Evolutionary conservation across 2,113 vertebrate species (phyloP).

Genomic region (Bufo bufo): DNA sequence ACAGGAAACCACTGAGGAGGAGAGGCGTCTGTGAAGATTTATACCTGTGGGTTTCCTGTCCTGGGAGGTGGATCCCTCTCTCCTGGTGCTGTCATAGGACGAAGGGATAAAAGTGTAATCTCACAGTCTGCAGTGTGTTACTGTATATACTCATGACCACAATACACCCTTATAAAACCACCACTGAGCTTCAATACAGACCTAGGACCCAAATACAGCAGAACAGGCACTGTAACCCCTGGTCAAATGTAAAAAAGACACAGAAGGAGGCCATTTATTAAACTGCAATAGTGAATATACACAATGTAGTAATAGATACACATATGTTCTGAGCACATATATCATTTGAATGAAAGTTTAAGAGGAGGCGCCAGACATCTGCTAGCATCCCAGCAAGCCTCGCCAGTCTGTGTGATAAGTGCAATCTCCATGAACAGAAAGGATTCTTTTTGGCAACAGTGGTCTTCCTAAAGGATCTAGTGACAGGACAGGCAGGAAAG

Average conservation of each 20-base stretch:
- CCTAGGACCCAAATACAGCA: neutral
- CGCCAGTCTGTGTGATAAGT: neutral
- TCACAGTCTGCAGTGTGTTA: no score
- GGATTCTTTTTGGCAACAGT: neutral
- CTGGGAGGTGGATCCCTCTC: no score
- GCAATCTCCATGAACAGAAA: neutral
- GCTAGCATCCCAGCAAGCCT: neutral
- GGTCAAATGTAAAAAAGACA: neutral
- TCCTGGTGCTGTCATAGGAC: no score
- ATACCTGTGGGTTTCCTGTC: no score
- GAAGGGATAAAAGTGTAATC: no score
- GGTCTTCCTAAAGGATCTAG: neutral
- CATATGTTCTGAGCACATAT: neutral
- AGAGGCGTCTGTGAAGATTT: no score
- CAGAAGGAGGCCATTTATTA: conserved; percentile 6
- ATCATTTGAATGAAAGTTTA: neutral
- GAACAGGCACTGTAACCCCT: neutral
- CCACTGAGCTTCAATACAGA: no score
- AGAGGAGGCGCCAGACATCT: neutral
- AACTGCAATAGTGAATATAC: neutral
- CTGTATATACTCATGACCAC: no score
- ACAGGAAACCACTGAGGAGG: no score
- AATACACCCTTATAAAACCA: no score
- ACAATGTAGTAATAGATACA: neutral
- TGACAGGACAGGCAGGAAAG: neutral